Conservation (phyloP, 2,113 vertebrate species). For the Macroglossus sobrinus region DNA sequence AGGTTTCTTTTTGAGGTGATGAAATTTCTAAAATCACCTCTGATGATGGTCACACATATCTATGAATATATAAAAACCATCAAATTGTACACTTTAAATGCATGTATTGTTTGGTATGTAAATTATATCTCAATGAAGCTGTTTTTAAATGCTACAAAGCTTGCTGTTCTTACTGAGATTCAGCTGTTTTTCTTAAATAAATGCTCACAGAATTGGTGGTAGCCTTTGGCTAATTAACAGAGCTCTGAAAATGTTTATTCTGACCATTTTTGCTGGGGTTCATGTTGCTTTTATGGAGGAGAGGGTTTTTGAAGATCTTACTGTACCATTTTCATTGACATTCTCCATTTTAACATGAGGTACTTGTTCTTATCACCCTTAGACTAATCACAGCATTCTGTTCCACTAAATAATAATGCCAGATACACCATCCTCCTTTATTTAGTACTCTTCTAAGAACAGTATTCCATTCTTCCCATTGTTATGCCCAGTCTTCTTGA, state of each 20-base stretch:
- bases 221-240: not conserved
- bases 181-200: not conserved
- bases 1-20: not conserved
- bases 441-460: not conserved
- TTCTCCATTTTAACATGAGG: not conserved
- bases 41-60: not conserved
- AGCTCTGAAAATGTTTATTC: not conserved
- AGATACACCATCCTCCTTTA: not conserved
- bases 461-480: not conserved
- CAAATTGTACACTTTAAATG: not conserved
- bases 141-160: not conserved
- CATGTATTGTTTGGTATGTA: not conserved
- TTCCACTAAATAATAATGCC: not conserved
- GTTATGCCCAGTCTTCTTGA: not conserved
- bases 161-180: not conserved
- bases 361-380: not conserved
- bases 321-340: not conserved
- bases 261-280: not conserved
- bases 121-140: not conserved
- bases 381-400: not conserved
- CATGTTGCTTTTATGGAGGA: not conserved
- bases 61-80: not conserved
- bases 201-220: not conserved
- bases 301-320: not conserved
- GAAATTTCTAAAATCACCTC: conserved; percentile 2